Evolutionary conservation across 2,797 vertebrate species (phyloP).

Genomic region (Fratercula arctica): DNA sequence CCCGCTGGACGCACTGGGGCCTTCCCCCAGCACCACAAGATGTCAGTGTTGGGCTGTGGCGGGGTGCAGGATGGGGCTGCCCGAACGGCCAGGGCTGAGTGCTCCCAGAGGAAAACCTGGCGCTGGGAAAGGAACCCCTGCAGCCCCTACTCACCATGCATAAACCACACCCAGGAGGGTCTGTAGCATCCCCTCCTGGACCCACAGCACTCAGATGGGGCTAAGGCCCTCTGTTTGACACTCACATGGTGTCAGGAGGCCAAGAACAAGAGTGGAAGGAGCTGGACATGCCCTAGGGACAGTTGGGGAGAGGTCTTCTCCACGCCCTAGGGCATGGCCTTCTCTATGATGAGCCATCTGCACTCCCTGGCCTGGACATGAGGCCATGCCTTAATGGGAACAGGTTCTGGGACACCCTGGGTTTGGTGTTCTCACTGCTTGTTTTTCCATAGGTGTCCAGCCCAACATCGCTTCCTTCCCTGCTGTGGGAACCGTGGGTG

Average conservation of each 20-base stretch:
- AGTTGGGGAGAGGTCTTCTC: not conserved
- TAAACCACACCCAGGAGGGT: not conserved
- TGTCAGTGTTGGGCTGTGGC: conserved; percentile 56
- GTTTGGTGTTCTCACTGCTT: not conserved
- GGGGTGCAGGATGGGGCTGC: not conserved
- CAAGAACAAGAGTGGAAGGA: no score
- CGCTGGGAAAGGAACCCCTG: not conserved
- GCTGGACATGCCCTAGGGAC: not conserved
- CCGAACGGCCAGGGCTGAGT: not conserved
- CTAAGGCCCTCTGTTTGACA: not conserved
- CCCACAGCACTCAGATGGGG: not conserved
- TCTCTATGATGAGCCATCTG: not conserved
- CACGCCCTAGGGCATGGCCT: accelerated
- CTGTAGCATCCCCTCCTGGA: not conserved
- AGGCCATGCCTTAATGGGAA: not conserved
- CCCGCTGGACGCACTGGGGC: not conserved
- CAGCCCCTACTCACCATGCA: not conserved
- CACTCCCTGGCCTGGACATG: not conserved
- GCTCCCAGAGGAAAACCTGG: not conserved
- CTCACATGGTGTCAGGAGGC: accelerated
- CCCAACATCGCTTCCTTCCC: not conserved
- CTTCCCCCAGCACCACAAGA: conserved; percentile 16
- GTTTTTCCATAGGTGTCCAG: not conserved
- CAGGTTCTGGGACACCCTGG: not conserved
- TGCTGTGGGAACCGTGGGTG: not conserved